Conservation (phyloP, 2,113 vertebrate species). For the Pelobates fuscus region DNA sequence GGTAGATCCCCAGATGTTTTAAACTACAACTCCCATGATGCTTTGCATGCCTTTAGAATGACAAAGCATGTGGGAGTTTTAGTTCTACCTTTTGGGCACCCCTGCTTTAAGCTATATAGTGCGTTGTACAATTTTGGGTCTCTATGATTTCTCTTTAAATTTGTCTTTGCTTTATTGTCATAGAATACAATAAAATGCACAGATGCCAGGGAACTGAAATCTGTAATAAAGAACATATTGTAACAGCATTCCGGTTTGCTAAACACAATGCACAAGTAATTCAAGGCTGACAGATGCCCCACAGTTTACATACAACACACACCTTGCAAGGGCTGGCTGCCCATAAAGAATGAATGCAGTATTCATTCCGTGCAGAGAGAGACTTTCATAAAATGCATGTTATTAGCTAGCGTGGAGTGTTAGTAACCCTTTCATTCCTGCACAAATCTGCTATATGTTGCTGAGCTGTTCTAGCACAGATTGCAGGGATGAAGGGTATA, state of each 20-base stretch:
- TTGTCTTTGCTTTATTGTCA: too few species aligned
- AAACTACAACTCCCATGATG: too few species aligned
- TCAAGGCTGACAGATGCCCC: constrained; percentile 19
- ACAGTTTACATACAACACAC: constrained; percentile 33
- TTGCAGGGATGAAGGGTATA: background rate
- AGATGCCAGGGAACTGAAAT: constrained; percentile 11
- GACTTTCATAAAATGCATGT: constrained; percentile 39
- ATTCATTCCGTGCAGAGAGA: constrained; percentile 38
- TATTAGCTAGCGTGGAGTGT: constrained; percentile 17
- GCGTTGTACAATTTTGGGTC: too few species aligned
- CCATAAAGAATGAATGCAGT: constrained; percentile 24
- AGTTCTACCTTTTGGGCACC: too few species aligned
- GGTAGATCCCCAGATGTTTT: too few species aligned
- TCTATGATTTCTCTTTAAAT: too few species aligned
- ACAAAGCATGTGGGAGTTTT: too few species aligned
- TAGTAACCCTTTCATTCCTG: background rate
- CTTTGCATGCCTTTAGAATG: too few species aligned
- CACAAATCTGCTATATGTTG: background rate
- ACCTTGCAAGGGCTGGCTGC: constrained; percentile 29
- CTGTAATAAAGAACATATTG: constrained; percentile 19
- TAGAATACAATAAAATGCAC: background rate
- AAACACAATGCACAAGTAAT: constrained; percentile 37
- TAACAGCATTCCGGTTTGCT: constrained; percentile 28
- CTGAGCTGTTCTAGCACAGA: background rate
- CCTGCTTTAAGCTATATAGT: too few species aligned